Conservation (phyloP, 2,888 invertebrate species). For the Megastigmus dorsalis region DNA sequence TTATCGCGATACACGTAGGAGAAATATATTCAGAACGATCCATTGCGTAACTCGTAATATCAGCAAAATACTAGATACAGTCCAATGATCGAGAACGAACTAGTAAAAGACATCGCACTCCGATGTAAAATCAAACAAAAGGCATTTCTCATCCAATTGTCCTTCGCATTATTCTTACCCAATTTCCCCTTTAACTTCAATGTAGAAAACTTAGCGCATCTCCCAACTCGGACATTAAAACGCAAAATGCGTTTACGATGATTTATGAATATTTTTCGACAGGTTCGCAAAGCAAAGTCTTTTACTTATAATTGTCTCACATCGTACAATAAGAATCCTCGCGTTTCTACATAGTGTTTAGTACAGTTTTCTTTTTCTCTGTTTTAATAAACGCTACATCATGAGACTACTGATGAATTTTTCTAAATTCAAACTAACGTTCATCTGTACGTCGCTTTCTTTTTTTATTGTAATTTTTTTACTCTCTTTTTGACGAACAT, state of each 20-base stretch:
- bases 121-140: background rate
- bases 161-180: background rate
- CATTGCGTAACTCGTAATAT: conserved; percentile 35
- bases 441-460: conserved; percentile 41
- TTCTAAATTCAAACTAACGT: conserved; percentile 56
- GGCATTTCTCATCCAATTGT: background rate
- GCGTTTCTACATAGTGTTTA: conserved; percentile 63
- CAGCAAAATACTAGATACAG: conserved; percentile 25
- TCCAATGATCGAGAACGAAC: conserved; percentile 35
- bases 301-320: conserved; percentile 28
- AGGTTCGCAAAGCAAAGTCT: conserved; percentile 18
- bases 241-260: background rate
- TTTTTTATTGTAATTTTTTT: conserved; percentile 54
- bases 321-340: conserved; percentile 53
- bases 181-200: conserved; percentile 1
- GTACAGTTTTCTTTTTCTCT: conserved; percentile 50
- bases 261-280: background rate
- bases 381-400: conserved; percentile 49
- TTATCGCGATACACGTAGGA: too few species aligned
- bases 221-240: too few species aligned
- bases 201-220: too few species aligned
- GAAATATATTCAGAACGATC: conserved; percentile 23
- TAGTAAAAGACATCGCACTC: conserved; percentile 37
- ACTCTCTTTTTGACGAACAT: conserved; percentile 38
- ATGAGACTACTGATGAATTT: conserved; percentile 57